Evolutionary conservation across 2,888 invertebrate species (phyloP).

Genomic region (Ochropacha duplaris): DNA sequence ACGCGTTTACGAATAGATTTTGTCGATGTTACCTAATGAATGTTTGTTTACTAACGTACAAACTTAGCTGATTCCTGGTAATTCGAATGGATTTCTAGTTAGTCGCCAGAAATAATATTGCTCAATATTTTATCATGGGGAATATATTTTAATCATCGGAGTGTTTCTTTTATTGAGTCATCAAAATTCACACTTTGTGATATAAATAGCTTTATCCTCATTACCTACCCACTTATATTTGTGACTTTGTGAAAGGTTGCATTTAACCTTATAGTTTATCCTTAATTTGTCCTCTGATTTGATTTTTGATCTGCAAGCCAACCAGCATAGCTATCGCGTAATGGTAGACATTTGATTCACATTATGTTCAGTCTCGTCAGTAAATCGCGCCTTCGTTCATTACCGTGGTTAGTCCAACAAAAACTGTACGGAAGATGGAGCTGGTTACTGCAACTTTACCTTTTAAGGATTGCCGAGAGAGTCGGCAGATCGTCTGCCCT

Average conservation of each 20-base stretch:
- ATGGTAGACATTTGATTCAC: not conserved
- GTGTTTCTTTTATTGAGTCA: too few species aligned
- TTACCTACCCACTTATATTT: too few species aligned
- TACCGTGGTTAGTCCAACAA: not conserved
- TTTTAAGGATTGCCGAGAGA: conserved; percentile 4
- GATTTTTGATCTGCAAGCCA: not conserved
- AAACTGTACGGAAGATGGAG: not conserved
- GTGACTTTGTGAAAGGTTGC: too few species aligned
- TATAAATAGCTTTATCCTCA: too few species aligned
- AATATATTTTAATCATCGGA: too few species aligned
- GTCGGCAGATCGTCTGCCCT: not conserved
- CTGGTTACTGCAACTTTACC: not conserved
- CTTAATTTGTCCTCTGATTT: not conserved
- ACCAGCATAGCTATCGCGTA: not conserved
- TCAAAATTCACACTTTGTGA: too few species aligned
- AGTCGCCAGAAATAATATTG: not conserved
- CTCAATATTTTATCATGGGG: too few species aligned
- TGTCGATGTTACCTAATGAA: not conserved
- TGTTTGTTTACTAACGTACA: not conserved
- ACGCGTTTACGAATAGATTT: not conserved
- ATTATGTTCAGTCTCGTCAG: not conserved
- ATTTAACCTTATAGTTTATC: too few species aligned
- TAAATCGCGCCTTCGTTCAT: not conserved
- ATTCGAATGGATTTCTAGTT: not conserved
- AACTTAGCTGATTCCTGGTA: too few species aligned